Evolutionary conservation across 1,140 invertebrate genomes (phyloP).

Genomic region (Dreissena polymorpha): DNA sequence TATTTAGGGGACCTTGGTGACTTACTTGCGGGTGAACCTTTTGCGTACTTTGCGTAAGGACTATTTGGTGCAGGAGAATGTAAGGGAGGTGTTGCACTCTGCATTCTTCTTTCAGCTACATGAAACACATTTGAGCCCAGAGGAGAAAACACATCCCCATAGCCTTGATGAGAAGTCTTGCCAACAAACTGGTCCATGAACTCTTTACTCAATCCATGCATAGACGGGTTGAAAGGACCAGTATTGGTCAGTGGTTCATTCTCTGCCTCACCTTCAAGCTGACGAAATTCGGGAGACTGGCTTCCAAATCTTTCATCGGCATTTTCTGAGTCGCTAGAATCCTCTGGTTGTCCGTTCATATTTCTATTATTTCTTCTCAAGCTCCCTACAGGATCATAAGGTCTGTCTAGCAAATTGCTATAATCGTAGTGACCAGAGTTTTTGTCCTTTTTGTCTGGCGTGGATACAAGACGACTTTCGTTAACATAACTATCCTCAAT

Average conservation of each 20-base stretch:
- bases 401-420: not conserved
- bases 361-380: not conserved
- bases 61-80: conserved; percentile 45
- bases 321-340: conserved; percentile 48
- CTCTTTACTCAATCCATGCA: conserved; percentile 42
- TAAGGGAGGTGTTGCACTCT: conserved; percentile 33
- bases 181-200: conserved; percentile 53
- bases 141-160: conserved; percentile 38
- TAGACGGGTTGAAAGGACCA: conserved; percentile 41
- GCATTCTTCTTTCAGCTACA: conserved; percentile 4
- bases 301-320: not conserved
- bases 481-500: conserved; percentile 47
- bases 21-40: conserved; percentile 3
- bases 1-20: conserved; percentile 26
- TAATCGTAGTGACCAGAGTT: conserved; percentile 21
- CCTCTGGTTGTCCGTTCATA: not conserved
- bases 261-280: conserved; percentile 46
- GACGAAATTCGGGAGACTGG: conserved; percentile 35
- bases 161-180: conserved; percentile 15
- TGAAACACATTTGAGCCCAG: conserved; percentile 8
- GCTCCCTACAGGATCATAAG: conserved; percentile 8
- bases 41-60: conserved; percentile 23
- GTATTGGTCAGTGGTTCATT: conserved; percentile 38
- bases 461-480: conserved; percentile 41
- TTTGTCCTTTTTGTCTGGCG: conserved; percentile 31